phyloP scores from a whole-genome alignment of 2,113 vertebrate genomes.

The Chlamydotis undulata region DNA sequence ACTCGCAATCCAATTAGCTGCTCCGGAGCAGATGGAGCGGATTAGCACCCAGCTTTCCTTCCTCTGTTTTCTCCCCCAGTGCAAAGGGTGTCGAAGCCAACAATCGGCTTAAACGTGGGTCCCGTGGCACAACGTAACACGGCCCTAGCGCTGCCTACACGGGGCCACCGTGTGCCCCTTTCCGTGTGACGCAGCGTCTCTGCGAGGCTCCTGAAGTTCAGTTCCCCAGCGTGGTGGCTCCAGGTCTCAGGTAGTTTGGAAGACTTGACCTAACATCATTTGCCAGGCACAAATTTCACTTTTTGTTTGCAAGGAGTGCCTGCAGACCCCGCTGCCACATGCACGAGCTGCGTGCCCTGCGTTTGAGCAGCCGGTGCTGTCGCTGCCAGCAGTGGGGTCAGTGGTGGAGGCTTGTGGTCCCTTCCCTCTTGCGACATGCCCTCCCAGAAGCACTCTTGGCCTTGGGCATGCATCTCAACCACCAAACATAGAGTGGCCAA shows the following conservation, averaged over 20 bases:
- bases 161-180: neutral
- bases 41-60: constrained; percentile 27
- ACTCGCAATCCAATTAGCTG: constrained; percentile 36
- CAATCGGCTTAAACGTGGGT: neutral
- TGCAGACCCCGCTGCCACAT: fast-evolving
- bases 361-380: fast-evolving
- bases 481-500: neutral
- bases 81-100: neutral
- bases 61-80: neutral
- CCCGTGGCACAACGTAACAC: neutral
- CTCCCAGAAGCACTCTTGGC: neutral
- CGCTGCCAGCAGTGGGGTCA: fast-evolving
- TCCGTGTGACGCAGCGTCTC: neutral
- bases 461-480: neutral
- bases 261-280: neutral
- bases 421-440: neutral
- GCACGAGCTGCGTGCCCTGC: fast-evolving
- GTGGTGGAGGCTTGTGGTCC: neutral
- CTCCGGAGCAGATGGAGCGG: constrained; percentile 38
- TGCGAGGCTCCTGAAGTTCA: neutral
- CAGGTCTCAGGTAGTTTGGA: neutral
- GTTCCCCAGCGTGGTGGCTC: fast-evolving
- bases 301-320: neutral
- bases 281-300: neutral
- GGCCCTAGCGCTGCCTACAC: neutral